Conservation (phyloP, 2,888 invertebrate genomes). For the Himalopsyche japonica region DNA sequence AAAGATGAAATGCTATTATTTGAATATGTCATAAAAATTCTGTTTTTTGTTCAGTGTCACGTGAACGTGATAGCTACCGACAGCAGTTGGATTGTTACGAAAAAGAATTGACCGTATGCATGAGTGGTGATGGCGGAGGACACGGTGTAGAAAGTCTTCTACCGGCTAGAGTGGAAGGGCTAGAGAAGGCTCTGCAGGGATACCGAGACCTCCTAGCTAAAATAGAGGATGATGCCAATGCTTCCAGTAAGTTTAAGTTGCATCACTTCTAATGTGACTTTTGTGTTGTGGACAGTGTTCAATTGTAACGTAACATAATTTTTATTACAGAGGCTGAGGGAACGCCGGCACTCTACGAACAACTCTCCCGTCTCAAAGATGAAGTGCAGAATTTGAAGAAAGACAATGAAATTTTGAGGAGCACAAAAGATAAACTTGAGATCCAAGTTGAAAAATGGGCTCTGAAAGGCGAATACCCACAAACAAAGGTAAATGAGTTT, state of each 20-base stretch:
- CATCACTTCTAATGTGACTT: background rate
- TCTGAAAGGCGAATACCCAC: conserved; percentile 23
- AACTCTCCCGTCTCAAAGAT: conserved; percentile 62
- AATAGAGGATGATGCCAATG: conserved; percentile 62
- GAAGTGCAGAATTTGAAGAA: conserved; percentile 60
- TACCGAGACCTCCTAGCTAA: conserved; percentile 73
- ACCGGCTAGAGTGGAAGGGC: conserved; percentile 68
- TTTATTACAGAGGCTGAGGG: conserved; percentile 41
- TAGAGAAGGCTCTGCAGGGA: conserved; percentile 73
- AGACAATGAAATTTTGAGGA: conserved; percentile 56
- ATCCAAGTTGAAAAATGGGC: conserved; percentile 64
- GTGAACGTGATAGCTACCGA: conserved; percentile 81
- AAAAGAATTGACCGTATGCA: conserved; percentile 70
- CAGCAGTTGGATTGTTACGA: conserved; percentile 81
- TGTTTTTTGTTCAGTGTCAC: conserved; percentile 48
- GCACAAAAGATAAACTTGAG: conserved; percentile 66
- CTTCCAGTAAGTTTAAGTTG: conserved; percentile 40
- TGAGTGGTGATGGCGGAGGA: conserved; percentile 45
- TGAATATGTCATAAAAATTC: background rate
- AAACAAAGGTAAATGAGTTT: conserved; percentile 12
- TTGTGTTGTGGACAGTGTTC: background rate
- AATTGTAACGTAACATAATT: background rate
- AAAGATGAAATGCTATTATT: too few relatives aligned
- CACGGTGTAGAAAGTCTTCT: conserved; percentile 55
- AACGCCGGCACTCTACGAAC: conserved; percentile 54